phyloP scores from a whole-genome alignment of 2,797 vertebrate species.

The Dromococcyx pavoninus region DNA sequence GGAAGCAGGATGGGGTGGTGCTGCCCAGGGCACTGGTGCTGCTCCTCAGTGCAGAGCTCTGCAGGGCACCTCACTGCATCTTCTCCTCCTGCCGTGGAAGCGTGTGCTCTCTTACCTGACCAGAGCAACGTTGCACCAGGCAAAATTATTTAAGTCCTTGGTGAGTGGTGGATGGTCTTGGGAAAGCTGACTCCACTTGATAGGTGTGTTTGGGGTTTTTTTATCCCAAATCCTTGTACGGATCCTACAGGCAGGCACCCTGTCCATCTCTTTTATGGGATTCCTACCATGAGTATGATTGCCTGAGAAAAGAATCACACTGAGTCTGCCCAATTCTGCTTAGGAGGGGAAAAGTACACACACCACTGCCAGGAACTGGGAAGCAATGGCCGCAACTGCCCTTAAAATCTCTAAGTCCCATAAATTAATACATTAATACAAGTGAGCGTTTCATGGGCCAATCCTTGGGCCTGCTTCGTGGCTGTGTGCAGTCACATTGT shows the following conservation, averaged over 20 bases:
- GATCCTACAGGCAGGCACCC: accelerated
- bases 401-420: background rate
- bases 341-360: background rate
- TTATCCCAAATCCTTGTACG: background rate
- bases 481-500: background rate
- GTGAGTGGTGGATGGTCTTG: background rate
- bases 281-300: background rate
- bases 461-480: background rate
- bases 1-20: background rate
- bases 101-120: background rate
- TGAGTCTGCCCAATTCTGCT: background rate
- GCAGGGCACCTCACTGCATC: background rate
- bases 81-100: background rate
- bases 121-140: accelerated
- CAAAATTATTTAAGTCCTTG: accelerated
- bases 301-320: background rate
- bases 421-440: accelerated
- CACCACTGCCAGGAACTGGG: background rate
- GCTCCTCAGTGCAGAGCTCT: no score
- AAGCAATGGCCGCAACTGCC: background rate
- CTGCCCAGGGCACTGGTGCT: background rate
- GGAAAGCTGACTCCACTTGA: background rate
- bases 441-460: background rate
- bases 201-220: background rate
- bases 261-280: background rate